Base-by-base conservation (phyloP, 2,113 vertebrate genomes). In the Eupsittula cactorum region DNA sequence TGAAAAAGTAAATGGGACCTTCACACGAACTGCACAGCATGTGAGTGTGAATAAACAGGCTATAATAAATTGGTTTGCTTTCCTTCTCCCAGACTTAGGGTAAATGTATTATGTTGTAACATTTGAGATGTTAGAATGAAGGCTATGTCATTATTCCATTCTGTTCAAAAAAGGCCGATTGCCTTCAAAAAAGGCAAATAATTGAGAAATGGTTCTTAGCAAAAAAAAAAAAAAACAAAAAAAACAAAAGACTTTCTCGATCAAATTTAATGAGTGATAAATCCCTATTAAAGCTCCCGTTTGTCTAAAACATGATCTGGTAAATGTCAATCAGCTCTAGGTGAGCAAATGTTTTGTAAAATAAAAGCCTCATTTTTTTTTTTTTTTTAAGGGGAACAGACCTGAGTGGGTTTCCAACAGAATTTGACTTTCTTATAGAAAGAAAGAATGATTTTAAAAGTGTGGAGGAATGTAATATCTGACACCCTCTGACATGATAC, bases 1-100 rank as follows among this genome's bases (percentile, higher is more conserved):
- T 97, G 97, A 97, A 97, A 97, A 97, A 97, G 94, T 95, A 97
- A 97, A 95, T 86, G 96, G 94, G 92, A 88, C 96, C 96, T 97
- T 97, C 96, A 96, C 97, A 97, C 1, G 86, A 95, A 97, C 88
- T 95, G 96, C 96, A 96, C 97, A 97, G 95, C 95, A 96, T 95
- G 96, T 75, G 80, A 96, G 92, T 94, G 94, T 96, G 97, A 97
- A 96, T 88, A 96, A 97, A 97, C 95, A 89, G 76, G 91, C 95
- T 95, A 95, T 88, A 97, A 97, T 96, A 97, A 95, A 96, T 96
- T 93, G 88, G 59, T 90, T 95, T 90, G 81, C 68, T 95, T 95
- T 95, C 81, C 83, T 82, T 90, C 93, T 90, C 57, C 50, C 42
- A 70, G 81, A 76, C 92, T 95, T 96, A 95, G 90, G 88, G 46